Evolutionary conservation across 2,888 invertebrate species (phyloP).

Genomic region (Ectropis crepuscularia): DNA sequence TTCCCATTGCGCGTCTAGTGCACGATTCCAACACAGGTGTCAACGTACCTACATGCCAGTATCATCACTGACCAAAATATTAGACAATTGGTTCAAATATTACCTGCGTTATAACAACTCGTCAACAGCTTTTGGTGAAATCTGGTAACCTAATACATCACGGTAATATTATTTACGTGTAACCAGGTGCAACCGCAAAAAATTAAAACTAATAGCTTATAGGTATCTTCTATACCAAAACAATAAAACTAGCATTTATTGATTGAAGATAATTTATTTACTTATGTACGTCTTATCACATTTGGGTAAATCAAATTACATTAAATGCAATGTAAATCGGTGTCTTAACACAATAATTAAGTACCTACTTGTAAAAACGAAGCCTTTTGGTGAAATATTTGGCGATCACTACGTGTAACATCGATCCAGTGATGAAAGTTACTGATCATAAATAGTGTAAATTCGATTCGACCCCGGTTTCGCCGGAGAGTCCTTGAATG

Average conservation of each 20-base stretch:
- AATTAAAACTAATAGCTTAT: too few species aligned
- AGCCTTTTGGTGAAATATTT: conserved; percentile 6
- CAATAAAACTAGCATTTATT: conserved; percentile 22
- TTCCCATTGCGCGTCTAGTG: too few species aligned
- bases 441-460: conserved; percentile 3
- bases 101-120: too few species aligned
- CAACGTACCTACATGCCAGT: too few species aligned
- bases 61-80: too few species aligned
- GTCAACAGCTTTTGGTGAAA: too few species aligned
- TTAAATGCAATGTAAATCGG: conserved; percentile 65
- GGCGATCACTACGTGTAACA: conserved; percentile 4
- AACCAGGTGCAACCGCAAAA: too few species aligned
- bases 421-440: background rate
- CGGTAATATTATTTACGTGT: too few species aligned
- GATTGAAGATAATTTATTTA: conserved; percentile 51
- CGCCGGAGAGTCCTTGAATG: conserved; percentile 17
- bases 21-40: too few species aligned
- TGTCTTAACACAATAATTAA: conserved; percentile 51
- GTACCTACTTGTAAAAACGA: conserved; percentile 40
- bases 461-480: conserved; percentile 24
- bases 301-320: conserved; percentile 59
- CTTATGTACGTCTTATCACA: conserved; percentile 66
- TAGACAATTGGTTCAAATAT: too few species aligned
- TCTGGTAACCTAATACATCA: too few species aligned
- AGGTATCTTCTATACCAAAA: too few species aligned